Evolutionary conservation across 2,113 vertebrate genomes (phyloP).

Genomic region (Serinus canaria): DNA sequence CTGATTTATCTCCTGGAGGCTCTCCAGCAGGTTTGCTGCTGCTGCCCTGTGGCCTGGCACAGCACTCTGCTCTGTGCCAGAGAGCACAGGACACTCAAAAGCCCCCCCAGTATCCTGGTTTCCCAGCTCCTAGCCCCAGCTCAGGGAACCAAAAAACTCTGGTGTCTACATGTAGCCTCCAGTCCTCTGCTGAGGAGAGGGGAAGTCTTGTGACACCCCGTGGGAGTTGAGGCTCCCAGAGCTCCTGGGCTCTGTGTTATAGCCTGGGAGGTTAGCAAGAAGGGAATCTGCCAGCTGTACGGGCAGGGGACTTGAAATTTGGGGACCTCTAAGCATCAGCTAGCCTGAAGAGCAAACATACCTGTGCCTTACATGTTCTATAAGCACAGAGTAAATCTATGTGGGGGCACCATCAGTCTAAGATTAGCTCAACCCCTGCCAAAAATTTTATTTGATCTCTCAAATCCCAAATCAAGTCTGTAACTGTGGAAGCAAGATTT

Average conservation of each 20-base stretch:
- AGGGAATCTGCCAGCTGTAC: not conserved
- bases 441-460: not conserved
- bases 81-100: not conserved
- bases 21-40: not conserved
- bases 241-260: not conserved
- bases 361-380: not conserved
- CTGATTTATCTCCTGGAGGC: not conserved
- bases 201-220: not conserved
- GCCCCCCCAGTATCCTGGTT: not conserved
- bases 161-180: not conserved
- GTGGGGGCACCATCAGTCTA: not conserved
- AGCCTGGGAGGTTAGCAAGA: not conserved
- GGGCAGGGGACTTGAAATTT: not conserved
- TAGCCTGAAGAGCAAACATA: not conserved
- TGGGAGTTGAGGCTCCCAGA: not conserved
- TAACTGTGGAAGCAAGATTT: not conserved
- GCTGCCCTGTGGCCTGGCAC: not conserved
- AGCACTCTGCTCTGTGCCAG: fast-evolving
- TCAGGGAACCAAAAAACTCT: not conserved
- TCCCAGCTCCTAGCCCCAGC: not conserved
- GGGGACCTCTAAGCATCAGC: not conserved
- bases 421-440: not conserved
- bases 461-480: not conserved
- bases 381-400: not conserved
- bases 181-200: not conserved